A percentile compares a stretch with the other conserved stretches of the same genome.
These are phyloP conservation scores for Cherax destructor DNA, from an alignment of 1,140 invertebrate species.

Conservation along the genomic window DNA sequence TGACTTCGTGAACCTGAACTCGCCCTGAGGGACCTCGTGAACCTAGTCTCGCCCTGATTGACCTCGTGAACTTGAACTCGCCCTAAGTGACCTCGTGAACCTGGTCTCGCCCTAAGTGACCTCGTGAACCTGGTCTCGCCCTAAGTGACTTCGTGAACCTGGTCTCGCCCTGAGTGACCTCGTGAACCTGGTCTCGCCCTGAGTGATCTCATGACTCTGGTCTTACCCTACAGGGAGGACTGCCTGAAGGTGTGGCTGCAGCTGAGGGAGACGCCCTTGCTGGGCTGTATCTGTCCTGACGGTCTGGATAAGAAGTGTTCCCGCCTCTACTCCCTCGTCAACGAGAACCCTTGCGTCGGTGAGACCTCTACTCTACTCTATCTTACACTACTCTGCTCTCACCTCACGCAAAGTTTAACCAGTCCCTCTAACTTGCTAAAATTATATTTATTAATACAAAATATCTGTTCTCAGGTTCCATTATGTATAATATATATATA, in stretches of 20 bases:
- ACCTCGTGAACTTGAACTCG: no score
- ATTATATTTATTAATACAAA: not conserved
- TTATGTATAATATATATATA: no score
- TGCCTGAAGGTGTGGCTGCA: slow-evolving; percentile 67
- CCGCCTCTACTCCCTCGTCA: slow-evolving; percentile 64
- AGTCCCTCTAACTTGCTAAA: not conserved
- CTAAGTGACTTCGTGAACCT: no score
- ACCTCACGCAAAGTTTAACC: not conserved
- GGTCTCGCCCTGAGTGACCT: no score
- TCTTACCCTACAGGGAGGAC: slow-evolving; percentile 45
- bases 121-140: no score
- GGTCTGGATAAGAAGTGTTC: slow-evolving; percentile 53
- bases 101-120: no score
- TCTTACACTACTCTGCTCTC: not conserved
- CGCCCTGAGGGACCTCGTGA: no score
- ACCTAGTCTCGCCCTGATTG: no score
- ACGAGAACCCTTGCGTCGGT: slow-evolving; percentile 69
- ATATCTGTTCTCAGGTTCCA: not conserved
- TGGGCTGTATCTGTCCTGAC: slow-evolving; percentile 69
- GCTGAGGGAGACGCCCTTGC: slow-evolving; percentile 67
- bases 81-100: no score
- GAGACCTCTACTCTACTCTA: not conserved
- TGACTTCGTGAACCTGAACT: no score
- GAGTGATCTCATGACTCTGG: not conserved
- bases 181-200: no score